A percentile compares a stretch with the other conserved stretches of the same genome.
These are phyloP conservation scores for Chionomys nivalis DNA, from an alignment of 2,113 vertebrate species.

Conservation along the genomic window DNA sequence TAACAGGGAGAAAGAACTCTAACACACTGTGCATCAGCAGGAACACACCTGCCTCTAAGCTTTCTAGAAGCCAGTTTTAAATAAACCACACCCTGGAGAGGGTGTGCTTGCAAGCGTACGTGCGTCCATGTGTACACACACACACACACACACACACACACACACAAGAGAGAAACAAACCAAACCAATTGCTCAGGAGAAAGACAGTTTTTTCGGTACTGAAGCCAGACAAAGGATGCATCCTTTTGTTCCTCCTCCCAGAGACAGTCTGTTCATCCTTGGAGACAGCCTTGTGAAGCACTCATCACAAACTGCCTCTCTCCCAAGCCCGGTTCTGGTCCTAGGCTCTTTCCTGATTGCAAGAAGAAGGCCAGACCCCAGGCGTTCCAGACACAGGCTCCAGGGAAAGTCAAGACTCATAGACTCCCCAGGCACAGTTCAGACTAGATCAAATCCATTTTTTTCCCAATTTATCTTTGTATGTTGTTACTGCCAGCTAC, in stretches of 20 bases:
- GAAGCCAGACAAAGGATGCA: constrained; percentile 1
- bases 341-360: neutral
- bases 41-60: neutral
- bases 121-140: too few species aligned
- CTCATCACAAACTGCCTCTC: neutral
- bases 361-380: neutral
- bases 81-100: neutral
- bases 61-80: neutral
- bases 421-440: neutral
- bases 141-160: neutral
- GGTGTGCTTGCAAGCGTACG: neutral
- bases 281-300: neutral
- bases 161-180: neutral
- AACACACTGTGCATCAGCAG: neutral
- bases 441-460: neutral
- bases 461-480: neutral
- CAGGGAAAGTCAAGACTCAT: neutral
- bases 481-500: neutral
- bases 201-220: neutral
- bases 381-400: neutral
- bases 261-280: neutral
- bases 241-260: neutral
- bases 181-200: neutral
- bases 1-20: neutral
- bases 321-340: neutral